Conservation (phyloP, 1,140 invertebrate genomes). For the Hylaeus anthracinus region DNA sequence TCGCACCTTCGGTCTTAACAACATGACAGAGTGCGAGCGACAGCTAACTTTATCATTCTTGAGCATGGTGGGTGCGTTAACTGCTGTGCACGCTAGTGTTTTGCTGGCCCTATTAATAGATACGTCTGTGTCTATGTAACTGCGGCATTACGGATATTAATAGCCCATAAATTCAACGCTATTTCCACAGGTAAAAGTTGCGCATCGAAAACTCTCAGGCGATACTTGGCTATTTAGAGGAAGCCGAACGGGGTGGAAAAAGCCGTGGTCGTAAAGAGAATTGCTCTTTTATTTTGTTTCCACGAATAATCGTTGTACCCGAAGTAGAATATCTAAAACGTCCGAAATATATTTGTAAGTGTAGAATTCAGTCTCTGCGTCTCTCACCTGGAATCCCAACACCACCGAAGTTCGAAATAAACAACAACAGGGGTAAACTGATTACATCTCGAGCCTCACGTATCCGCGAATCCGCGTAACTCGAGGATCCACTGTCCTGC, state of each 20-base stretch:
- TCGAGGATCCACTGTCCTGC: no score
- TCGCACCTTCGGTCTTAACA: slow-evolving; percentile 51
- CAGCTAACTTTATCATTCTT: slow-evolving; percentile 47
- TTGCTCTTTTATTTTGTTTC: neutral
- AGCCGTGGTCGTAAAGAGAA: neutral
- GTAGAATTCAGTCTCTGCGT: no score
- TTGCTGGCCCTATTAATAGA: slow-evolving; percentile 49
- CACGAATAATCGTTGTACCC: no score
- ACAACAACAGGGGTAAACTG: no score
- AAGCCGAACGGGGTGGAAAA: neutral
- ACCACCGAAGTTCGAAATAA: no score
- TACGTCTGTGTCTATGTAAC: slow-evolving; percentile 40
- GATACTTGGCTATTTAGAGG: neutral
- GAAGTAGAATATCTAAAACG: no score
- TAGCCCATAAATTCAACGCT: slow-evolving; percentile 47
- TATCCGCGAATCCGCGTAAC: no score
- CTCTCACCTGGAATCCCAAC: no score
- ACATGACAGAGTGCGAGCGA: slow-evolving; percentile 51
- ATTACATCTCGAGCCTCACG: no score
- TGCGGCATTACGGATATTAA: slow-evolving; percentile 42
- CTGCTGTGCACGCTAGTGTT: slow-evolving; percentile 47
- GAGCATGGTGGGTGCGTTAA: slow-evolving; percentile 44
- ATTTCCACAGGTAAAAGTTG: slow-evolving; percentile 47
- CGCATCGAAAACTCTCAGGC: slow-evolving; percentile 4
- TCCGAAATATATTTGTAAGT: no score